These are phyloP conservation scores for Cerceris ruficornis DNA, from an alignment of 2,888 invertebrate species.

Conservation along the genomic window DNA sequence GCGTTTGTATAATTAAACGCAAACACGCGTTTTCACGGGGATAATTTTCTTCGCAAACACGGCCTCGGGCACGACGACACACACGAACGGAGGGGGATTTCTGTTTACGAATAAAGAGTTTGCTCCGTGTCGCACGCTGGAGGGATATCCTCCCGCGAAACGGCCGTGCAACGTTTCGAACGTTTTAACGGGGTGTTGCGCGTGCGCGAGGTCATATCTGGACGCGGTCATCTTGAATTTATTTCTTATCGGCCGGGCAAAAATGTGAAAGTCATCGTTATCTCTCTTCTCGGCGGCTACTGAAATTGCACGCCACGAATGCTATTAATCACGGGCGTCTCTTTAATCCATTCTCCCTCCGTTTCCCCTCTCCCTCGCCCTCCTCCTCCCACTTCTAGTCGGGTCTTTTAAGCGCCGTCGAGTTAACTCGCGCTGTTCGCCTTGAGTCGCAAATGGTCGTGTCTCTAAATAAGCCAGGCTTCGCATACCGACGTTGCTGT, in stretches of 20 bases:
- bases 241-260: not conserved
- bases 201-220: not conserved
- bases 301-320: not conserved
- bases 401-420: not conserved
- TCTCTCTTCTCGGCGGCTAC: not conserved
- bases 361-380: not conserved
- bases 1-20: conserved; percentile 11
- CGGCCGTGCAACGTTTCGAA: not conserved
- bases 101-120: conserved; percentile 37
- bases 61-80: not conserved
- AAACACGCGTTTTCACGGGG: conserved; percentile 6
- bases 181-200: not conserved
- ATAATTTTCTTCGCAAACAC: conserved; percentile 40
- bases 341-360: not conserved
- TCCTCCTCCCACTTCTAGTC: not conserved
- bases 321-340: conserved; percentile 1
- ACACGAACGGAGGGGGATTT: not conserved
- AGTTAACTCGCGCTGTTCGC: conserved; percentile 10
- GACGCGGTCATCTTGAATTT: too few species aligned
- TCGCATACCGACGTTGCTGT: not conserved
- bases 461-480: conserved; percentile 31
- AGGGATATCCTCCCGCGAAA: conserved; percentile 14
- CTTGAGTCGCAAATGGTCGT: conserved; percentile 30
- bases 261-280: not conserved
- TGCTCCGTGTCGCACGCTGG: conserved; percentile 1